Base-by-base conservation (phyloP, 2,888 invertebrate species). In the Heterodera filipjevi region DNA sequence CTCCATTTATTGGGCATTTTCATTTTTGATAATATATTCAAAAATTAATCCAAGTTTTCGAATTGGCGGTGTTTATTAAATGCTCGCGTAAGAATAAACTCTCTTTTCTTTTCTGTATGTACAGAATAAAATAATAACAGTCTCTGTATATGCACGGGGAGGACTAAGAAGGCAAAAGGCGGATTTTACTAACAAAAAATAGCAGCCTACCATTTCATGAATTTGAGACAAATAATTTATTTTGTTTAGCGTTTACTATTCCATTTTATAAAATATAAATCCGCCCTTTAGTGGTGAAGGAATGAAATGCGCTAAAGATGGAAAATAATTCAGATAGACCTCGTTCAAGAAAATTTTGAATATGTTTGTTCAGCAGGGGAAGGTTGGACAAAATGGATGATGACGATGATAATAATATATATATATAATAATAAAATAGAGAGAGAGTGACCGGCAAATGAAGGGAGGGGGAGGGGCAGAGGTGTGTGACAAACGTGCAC, bases 61-160 rank as follows among this genome's bases (percentile, higher is more conserved):
- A n/a, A n/a, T n/a, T 53, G 16, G 5, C 5, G 49, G 22, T 53
- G 19, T 53, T 53, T 5, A 22, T 53, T 2, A 16, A 22, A 39
- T 39, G 39, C 39, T 39, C 39, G 39, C 12, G 12, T 39, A 49
- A 49, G 8, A 3, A 49, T 49, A 49, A 49, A 49, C 16, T 12
- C 49, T 59, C n/a, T n/a, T n/a, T n/a, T n/a, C 19, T 53, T 22
- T 53, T 22, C 27, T 59, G n/a, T 59, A 59, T 59, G 59, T 59
- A 59, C 59, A 59, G 59, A 27, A 59, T 59, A 59, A 59, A 59
- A 27, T 59, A 59, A 27, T 59, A 59, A 59, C 59, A 59, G 53
- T 59, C 27, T 59, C 59, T 59, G 59, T 59, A 59, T 59, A 59
- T 59, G 59, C 59, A 59, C 59, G 59, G 59, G 59, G 49, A 49